Evolutionary conservation across 2,888 invertebrate genomes (phyloP), one percentile per base, ranked within the genome.

Genomic region (Amaurobius ferox): DNA sequence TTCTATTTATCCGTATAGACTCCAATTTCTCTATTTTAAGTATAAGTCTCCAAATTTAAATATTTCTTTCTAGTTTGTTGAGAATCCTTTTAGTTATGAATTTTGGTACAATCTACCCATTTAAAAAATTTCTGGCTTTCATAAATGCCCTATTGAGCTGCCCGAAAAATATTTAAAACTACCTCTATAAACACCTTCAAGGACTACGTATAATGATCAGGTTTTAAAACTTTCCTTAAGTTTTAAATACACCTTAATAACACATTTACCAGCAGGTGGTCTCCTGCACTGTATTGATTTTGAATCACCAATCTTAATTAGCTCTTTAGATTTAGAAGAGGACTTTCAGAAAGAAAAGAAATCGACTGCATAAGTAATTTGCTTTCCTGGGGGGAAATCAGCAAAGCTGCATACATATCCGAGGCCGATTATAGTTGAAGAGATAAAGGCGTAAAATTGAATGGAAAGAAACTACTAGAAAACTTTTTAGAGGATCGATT

Each of bases 381-480:
- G 23, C 55, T 55, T 55, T 23, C 55, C 23, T n/a, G 5, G 55
- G 55, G 55, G 23, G 23, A 55, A 23, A 55, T 23, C 23, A 19
- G 23, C 55, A 44, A 55, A 55, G 55, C 55, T 55, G 55, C 19
- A 55, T 55, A 55, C 23, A 55, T 55, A 55, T 55, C 55, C 55
- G 5, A 2, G 5, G 55, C 19, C 23, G 55, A 55, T 55, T 23
- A 55, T 55, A 23, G 55, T 11, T 23, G 23, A 23, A 23, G 23
- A n/a, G 55, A 55, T 23, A 55, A 55, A 55, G 23, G 23, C 1
- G 23, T n/a, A 23, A 55, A 23, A 55, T 16, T 19, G 23, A 23
- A 55, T 19, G 55, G 11, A 55, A 55, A 55, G 55, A 23, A 55
- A 11, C 55, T 19, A 55, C 55, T 55, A 23, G 55, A 55, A 55